Evolutionary conservation across 1,140 invertebrate species (phyloP).

Genomic region (Euwallacea similis): DNA sequence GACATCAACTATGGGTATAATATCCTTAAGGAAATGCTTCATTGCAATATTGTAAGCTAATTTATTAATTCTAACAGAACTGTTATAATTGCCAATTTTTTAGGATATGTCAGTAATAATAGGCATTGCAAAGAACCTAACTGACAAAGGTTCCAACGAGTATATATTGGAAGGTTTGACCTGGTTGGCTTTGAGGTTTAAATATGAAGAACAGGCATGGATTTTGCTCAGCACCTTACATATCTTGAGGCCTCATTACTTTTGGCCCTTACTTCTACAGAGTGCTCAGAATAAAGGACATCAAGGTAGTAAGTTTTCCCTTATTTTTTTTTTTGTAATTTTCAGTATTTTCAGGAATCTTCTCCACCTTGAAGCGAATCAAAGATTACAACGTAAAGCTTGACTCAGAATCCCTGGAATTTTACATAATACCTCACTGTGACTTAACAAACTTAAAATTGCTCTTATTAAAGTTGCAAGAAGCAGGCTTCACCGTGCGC

Average conservation of each 20-base stretch:
- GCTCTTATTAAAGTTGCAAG: conserved; percentile 57
- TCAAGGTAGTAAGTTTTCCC: not conserved
- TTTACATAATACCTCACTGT: conserved; percentile 59
- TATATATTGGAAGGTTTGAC: conserved; percentile 44
- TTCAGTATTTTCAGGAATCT: conserved; percentile 53
- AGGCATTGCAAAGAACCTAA: conserved; percentile 36
- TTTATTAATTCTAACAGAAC: not conserved
- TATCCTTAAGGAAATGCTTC: conserved; percentile 46
- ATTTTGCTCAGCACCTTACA: conserved; percentile 41
- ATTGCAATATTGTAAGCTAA: conserved; percentile 39
- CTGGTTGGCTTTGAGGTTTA: conserved; percentile 40
- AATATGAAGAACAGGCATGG: conserved; percentile 40
- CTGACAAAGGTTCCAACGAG: conserved; percentile 37
- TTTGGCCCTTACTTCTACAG: conserved; percentile 50
- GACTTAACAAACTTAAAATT: conserved; percentile 55
- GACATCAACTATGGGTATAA: conserved; percentile 33
- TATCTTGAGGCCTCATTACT: conserved; percentile 46
- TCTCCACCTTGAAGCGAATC: conserved; percentile 58
- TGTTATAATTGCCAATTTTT: conserved; percentile 9
- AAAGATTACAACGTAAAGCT: conserved; percentile 55
- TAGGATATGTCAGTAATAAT: conserved; percentile 43
- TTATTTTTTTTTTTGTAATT: too few species aligned
- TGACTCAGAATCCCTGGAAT: conserved; percentile 58
- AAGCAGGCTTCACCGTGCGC: conserved; percentile 51
- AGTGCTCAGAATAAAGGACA: conserved; percentile 41